Evolutionary conservation across 2,113 vertebrate genomes (phyloP).

Genomic region (Apus apus): DNA sequence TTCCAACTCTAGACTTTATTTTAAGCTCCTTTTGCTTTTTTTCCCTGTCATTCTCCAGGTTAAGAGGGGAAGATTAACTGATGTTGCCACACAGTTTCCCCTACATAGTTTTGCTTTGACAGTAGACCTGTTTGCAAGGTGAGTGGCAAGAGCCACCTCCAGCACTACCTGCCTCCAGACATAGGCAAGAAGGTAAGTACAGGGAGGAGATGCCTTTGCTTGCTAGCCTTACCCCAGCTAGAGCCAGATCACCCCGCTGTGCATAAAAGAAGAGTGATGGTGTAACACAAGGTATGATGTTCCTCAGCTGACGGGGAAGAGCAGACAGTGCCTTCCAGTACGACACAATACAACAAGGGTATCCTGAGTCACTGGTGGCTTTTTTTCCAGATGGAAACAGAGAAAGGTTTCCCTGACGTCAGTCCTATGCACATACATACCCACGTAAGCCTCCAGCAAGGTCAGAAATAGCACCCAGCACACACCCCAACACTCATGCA

Average conservation of each 20-base stretch:
- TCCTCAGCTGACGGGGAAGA: not conserved
- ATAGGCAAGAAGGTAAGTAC: not conserved
- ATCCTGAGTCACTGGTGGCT: not conserved
- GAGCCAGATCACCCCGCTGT: not conserved
- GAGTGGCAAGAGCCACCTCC: not conserved
- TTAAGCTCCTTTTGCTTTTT: not conserved
- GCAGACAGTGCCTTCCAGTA: not conserved
- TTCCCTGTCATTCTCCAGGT: not conserved
- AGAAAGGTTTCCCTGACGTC: not conserved
- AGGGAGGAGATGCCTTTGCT: not conserved
- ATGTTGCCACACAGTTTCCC: not conserved
- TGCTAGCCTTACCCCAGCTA: not conserved
- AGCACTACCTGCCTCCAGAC: accelerated
- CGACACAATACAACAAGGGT: not conserved
- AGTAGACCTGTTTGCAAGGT: not conserved
- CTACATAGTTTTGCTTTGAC: not conserved
- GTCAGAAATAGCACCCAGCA: not conserved
- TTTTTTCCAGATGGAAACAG: not conserved
- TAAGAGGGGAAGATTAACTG: not conserved
- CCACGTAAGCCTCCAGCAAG: not conserved
- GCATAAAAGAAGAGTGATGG: not conserved
- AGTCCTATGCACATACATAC: not conserved
- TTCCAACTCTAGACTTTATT: not conserved
- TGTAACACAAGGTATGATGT: not conserved
- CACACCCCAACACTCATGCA: not conserved